Percentiles rank a stretch among this genome's conserved stretches.
These are phyloP conservation scores for Drosophila setosimentum DNA, from an alignment of 2,888 invertebrate genomes.

Conservation along the genomic window DNA sequence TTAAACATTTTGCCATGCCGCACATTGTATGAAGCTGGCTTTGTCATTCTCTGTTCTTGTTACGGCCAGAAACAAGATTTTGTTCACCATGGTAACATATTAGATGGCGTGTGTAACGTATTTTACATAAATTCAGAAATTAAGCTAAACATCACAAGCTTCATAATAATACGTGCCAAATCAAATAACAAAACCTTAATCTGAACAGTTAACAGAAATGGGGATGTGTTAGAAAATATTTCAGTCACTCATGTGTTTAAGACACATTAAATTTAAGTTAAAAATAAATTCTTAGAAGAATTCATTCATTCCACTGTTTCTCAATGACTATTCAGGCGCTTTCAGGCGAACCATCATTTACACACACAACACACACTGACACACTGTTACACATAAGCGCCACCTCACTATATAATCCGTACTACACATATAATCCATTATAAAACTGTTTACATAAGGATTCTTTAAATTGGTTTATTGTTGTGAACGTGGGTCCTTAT, in stretches of 20 bases:
- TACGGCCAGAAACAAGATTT: constrained; percentile 3
- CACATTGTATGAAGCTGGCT: constrained; percentile 2
- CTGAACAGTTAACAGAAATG: not conserved
- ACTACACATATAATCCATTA: constrained; percentile 68
- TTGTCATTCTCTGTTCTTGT: constrained; percentile 1
- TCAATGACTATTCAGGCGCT: constrained; percentile 2
- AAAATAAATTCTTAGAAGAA: not conserved
- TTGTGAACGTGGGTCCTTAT: constrained; percentile 38
- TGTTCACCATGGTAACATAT: constrained; percentile 21
- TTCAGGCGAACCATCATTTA: constrained; percentile 3
- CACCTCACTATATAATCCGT: constrained; percentile 13
- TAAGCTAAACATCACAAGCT: not conserved
- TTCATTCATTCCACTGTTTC: constrained; percentile 22
- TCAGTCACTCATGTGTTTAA: not conserved
- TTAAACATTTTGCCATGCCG: constrained; percentile 36
- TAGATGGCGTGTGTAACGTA: not conserved
- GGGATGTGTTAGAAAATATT: not conserved
- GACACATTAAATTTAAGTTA: not conserved
- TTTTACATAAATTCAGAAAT: not conserved
- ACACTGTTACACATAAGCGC: not conserved
- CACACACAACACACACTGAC: not conserved
- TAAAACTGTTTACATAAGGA: constrained; percentile 75
- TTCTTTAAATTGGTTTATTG: constrained; percentile 81
- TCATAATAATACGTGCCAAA: not conserved
- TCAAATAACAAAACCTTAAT: not conserved